Evolutionary conservation across 2,888 invertebrate species (phyloP).

Genomic region (Leucoma salicis): DNA sequence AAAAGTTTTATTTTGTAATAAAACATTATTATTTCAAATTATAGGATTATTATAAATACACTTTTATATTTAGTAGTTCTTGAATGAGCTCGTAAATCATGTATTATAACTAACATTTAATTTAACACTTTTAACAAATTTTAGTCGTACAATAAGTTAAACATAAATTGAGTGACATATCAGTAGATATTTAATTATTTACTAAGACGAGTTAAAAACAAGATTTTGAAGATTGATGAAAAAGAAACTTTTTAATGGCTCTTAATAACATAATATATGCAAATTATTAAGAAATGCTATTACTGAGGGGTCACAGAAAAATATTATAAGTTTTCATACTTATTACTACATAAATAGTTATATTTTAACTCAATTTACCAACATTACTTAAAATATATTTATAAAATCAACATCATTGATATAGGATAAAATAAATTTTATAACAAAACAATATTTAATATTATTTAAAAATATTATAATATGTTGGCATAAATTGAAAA

Average conservation of each 20-base stretch:
- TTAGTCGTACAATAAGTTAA: conserved; percentile 1
- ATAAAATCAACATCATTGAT: too few species aligned
- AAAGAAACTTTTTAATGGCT: background rate
- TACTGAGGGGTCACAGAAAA: too few species aligned
- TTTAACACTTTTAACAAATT: conserved; percentile 18
- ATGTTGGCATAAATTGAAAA: too few species aligned
- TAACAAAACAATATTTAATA: too few species aligned
- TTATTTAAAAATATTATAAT: too few species aligned
- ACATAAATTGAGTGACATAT: conserved; percentile 8
- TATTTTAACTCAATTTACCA: too few species aligned
- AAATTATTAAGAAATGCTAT: conserved; percentile 8
- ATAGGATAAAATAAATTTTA: too few species aligned
- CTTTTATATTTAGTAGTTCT: too few species aligned
- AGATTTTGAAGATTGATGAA: background rate
- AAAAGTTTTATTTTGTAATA: too few species aligned
- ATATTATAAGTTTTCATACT: too few species aligned
- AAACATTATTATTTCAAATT: background rate
- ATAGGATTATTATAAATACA: background rate
- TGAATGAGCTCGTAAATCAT: background rate
- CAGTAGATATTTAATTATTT: conserved; percentile 1
- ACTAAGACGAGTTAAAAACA: conserved; percentile 7
- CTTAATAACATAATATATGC: background rate
- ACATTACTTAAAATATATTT: too few species aligned
- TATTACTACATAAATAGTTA: too few species aligned
- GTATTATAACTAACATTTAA: background rate